Percentiles rank a stretch among this genome's conserved stretches.
phyloP scores from a whole-genome alignment of 1,140 invertebrate genomes.

The Penaeus vannamei region DNA sequence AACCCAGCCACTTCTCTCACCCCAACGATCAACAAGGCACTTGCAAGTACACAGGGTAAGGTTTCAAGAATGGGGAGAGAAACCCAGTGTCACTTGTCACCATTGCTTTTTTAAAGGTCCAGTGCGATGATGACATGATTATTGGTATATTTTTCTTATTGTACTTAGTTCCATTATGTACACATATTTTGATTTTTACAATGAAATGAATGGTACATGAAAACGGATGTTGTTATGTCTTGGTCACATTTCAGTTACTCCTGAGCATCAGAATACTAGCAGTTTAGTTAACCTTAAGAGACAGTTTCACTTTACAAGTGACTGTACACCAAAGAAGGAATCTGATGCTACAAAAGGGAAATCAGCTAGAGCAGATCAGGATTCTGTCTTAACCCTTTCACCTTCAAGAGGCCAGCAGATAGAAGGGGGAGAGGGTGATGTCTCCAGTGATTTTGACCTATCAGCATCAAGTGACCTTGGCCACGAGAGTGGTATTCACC shows the following conservation, averaged over 20 bases:
- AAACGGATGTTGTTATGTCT: neutral
- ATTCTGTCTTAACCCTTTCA: neutral
- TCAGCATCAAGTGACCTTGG: conserved; percentile 45
- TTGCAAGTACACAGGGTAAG: neutral
- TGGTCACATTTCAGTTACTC: conserved; percentile 39
- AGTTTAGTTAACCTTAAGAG: conserved; percentile 36
- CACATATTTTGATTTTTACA: too few relatives aligned
- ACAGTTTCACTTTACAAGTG: conserved; percentile 49
- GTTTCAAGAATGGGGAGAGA: neutral
- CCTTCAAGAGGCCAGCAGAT: neutral
- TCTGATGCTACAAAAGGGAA: conserved; percentile 1
- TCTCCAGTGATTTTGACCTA: conserved; percentile 58
- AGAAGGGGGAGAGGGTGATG: conserved; percentile 29
- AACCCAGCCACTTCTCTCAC: conserved; percentile 1
- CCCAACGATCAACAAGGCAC: conserved; percentile 9
- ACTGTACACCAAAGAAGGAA: conserved; percentile 46
- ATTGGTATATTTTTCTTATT: too few relatives aligned
- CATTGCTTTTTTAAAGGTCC: too few relatives aligned
- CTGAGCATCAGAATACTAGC: neutral
- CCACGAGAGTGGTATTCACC: conserved; percentile 57
- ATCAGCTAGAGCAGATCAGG: neutral
- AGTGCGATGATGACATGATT: too few relatives aligned
- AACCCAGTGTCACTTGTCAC: too few relatives aligned
- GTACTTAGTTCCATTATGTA: too few relatives aligned
- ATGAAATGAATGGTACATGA: neutral